A percentile compares a stretch with the other conserved stretches of the same genome.
Conservation (phyloP, 2,797 vertebrate species). For the Rhynchotus rufescens region DNA sequence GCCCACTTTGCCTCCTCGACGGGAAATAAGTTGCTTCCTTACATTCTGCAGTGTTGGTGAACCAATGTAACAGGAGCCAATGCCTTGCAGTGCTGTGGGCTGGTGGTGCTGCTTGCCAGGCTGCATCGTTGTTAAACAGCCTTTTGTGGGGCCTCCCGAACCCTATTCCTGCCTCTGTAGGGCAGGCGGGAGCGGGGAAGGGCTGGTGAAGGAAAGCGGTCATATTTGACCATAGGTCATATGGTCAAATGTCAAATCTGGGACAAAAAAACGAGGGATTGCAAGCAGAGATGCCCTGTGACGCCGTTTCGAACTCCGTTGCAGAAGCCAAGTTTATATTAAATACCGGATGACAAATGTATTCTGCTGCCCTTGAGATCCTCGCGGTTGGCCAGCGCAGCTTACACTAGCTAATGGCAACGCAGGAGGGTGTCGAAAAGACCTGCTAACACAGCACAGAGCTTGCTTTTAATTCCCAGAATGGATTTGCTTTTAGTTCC, state of each 20-base stretch:
- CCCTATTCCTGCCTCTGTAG: not conserved
- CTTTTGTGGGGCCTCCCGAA: rapidly evolving
- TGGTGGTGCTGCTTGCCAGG: rapidly evolving
- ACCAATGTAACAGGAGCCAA: rapidly evolving
- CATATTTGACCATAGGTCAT: not conserved
- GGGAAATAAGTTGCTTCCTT: not conserved
- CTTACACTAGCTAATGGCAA: not conserved
- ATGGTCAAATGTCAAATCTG: not conserved
- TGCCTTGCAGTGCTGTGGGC: not conserved
- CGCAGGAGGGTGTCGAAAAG: not conserved
- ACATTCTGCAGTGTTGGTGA: not conserved
- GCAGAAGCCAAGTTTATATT: not conserved
- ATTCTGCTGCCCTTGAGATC: not conserved
- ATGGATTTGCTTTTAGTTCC: not conserved
- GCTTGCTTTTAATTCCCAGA: not conserved
- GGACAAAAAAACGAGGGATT: not conserved
- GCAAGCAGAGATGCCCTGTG: not conserved
- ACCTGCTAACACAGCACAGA: not conserved
- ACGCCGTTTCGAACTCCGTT: not conserved
- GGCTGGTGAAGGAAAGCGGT: not conserved
- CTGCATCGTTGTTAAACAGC: rapidly evolving
- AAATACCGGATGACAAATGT: not conserved
- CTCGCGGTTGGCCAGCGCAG: not conserved
- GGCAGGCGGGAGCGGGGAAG: not conserved
- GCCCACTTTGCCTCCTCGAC: not conserved